A percentile compares a stretch with the other conserved stretches of the same genome.
Evolutionary conservation across 2,113 vertebrate species (phyloP).

Genomic region (Anhinga rufa): DNA sequence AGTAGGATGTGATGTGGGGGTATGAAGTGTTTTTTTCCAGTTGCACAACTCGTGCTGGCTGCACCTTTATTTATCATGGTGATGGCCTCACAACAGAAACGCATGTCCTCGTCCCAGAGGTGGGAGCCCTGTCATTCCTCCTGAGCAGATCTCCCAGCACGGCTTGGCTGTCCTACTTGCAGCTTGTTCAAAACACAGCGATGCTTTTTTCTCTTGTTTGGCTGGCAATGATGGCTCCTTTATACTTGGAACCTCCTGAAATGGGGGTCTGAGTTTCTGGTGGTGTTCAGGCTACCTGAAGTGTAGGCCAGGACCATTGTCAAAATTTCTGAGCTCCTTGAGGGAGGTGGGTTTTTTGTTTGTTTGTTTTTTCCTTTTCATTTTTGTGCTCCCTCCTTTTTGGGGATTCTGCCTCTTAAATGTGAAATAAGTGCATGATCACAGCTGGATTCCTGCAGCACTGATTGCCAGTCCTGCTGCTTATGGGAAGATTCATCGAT

Average conservation of each 20-base stretch:
- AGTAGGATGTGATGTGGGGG: slow-evolving; percentile 15
- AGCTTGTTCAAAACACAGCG: not conserved
- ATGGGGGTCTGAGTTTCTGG: not conserved
- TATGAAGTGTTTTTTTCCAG: slow-evolving; percentile 56
- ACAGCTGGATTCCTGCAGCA: not conserved
- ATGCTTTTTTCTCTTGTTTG: not conserved
- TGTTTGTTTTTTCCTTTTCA: too few species aligned
- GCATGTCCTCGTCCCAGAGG: not conserved
- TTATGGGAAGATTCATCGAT: rapidly evolving
- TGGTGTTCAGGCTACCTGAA: not conserved
- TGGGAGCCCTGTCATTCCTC: not conserved
- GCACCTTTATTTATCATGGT: slow-evolving; percentile 59
- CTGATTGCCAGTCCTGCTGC: not conserved
- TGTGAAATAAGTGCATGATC: not conserved
- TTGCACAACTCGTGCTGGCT: slow-evolving; percentile 54
- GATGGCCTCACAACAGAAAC: slow-evolving; percentile 50
- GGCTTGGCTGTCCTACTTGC: not conserved
- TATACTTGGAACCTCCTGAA: not conserved
- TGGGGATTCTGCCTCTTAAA: not conserved
- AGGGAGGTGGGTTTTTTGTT: too few species aligned
- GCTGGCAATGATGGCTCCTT: not conserved
- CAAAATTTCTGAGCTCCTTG: not conserved
- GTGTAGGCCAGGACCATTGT: too few species aligned
- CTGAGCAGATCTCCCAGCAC: not conserved
- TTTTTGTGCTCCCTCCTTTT: not conserved